Conservation (phyloP, 2,888 invertebrate species). For the Hemistola chrysoprasaria region DNA sequence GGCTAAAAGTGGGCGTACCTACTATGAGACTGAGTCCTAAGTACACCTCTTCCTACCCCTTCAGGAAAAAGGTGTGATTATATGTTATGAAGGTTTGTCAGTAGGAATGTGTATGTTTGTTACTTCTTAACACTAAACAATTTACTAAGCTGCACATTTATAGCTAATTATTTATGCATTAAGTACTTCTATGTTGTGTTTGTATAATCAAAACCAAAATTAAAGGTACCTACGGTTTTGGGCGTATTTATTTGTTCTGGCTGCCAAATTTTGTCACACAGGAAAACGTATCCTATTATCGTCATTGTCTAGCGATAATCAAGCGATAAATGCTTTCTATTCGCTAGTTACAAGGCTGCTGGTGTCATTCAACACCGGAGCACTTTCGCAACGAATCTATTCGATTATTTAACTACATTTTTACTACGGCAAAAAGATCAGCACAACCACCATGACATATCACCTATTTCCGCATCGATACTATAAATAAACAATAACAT, state of each 20-base stretch:
- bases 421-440: conserved; percentile 64
- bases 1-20: too few relatives aligned
- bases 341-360: conserved; percentile 68
- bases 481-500: conserved; percentile 75
- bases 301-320: conserved; percentile 61
- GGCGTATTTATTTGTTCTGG: conserved; percentile 2
- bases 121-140: too few relatives aligned
- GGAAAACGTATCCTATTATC: conserved; percentile 58
- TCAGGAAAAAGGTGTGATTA: too few relatives aligned
- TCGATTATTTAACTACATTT: conserved; percentile 63
- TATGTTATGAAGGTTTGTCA: too few relatives aligned
- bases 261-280: conserved; percentile 34
- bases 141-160: too few relatives aligned
- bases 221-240: too few relatives aligned
- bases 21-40: too few relatives aligned
- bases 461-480: conserved; percentile 68
- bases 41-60: too few relatives aligned
- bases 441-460: conserved; percentile 70
- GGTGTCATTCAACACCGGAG: conserved; percentile 66
- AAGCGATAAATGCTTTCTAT: conserved; percentile 71
- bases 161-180: too few relatives aligned
- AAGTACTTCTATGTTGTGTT: too few relatives aligned
- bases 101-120: too few relatives aligned
- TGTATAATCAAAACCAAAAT: too few relatives aligned
- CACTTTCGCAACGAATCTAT: conserved; percentile 71